Percentiles rank a stretch among this genome's conserved stretches.
Conservation (phyloP, 2,113 vertebrate species). For the Strigops habroptila region DNA sequence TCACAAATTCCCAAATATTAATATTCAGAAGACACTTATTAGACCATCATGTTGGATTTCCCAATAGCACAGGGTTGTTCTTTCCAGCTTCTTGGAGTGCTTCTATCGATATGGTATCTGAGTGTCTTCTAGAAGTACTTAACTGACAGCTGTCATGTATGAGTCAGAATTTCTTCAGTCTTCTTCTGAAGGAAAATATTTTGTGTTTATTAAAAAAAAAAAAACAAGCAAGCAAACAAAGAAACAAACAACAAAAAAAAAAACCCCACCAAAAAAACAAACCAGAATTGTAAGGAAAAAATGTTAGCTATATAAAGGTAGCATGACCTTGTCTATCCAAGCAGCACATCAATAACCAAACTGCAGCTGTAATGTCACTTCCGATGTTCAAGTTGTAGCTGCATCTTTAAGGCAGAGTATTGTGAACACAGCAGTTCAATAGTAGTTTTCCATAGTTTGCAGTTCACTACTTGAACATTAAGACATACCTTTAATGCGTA, state of each 20-base stretch:
- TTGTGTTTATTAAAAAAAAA: background rate
- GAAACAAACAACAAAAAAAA: no score
- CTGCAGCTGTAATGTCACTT: background rate
- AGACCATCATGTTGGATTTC: background rate
- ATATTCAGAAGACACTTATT: background rate
- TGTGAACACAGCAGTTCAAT: background rate
- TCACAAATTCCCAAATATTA: background rate
- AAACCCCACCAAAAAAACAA: background rate
- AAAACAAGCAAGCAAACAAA: no score
- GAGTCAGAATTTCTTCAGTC: background rate
- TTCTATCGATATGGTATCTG: conserved; percentile 16
- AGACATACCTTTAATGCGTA: background rate
- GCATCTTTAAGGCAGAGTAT: background rate
- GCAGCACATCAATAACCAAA: background rate
- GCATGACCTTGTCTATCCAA: background rate
- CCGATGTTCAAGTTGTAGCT: background rate
- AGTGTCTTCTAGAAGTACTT: conserved; percentile 14
- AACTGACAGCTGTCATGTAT: conserved; percentile 25
- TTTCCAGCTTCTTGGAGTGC: conserved; percentile 2
- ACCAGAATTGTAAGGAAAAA: background rate
- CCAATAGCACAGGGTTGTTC: background rate
- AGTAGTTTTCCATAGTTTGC: background rate
- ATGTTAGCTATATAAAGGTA: background rate
- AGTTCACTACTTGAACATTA: background rate
- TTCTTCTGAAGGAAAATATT: conserved; percentile 1